phyloP scores from a whole-genome alignment of 2,888 invertebrate species.

The Dinocampus coccinellae region DNA sequence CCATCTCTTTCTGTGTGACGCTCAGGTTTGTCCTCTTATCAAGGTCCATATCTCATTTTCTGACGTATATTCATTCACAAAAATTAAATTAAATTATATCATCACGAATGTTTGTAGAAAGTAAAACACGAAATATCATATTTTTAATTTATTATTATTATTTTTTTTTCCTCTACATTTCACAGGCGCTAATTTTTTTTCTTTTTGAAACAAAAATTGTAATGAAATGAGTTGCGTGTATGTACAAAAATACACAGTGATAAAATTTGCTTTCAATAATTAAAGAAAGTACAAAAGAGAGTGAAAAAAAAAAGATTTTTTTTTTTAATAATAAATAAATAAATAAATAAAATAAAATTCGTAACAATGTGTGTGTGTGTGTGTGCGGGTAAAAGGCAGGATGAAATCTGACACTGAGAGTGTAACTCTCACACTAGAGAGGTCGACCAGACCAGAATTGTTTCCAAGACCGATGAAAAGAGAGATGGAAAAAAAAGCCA shows the following conservation, averaged over 20 bases:
- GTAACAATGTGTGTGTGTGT: not conserved
- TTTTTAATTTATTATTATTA: not conserved
- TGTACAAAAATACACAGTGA: too few species aligned
- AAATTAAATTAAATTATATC: slow-evolving; percentile 34
- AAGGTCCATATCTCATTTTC: slow-evolving; percentile 42
- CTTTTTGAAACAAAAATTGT: too few species aligned
- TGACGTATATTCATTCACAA: slow-evolving; percentile 45
- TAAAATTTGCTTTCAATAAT: too few species aligned
- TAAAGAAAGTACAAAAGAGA: too few species aligned
- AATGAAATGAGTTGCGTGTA: too few species aligned
- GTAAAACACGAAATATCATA: not conserved
- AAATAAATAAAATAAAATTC: not conserved
- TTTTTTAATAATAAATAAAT: not conserved
- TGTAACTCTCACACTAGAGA: not conserved
- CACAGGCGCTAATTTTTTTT: too few species aligned
- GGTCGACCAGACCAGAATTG: not conserved
- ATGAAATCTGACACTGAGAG: not conserved
- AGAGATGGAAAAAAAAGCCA: not conserved
- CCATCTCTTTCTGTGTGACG: slow-evolving; percentile 40
- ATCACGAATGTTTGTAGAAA: not conserved
- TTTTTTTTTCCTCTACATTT: too few species aligned
- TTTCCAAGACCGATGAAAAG: not conserved
- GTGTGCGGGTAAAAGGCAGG: not conserved
- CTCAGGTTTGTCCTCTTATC: slow-evolving; percentile 37
- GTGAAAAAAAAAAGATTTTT: too few species aligned